phyloP scores from a whole-genome alignment of 2,797 vertebrate genomes.

The Hypotaenidia philippensis region DNA sequence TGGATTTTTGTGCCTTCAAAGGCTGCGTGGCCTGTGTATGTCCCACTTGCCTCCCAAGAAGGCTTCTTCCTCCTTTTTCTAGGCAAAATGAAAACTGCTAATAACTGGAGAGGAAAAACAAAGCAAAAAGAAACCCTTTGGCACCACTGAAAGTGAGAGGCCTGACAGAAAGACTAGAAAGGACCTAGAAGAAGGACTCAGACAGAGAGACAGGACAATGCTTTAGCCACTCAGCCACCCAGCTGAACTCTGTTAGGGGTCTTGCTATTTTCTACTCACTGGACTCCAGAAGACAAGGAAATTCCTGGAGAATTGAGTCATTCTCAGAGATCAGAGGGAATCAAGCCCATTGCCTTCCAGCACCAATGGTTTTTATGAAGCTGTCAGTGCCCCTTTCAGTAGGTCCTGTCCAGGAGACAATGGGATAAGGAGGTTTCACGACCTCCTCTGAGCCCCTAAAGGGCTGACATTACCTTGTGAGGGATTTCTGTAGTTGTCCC shows the following conservation, averaged over 20 bases:
- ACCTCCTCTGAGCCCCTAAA: not conserved
- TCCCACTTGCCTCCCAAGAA: not conserved
- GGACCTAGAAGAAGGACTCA: not conserved
- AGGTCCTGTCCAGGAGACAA: not conserved
- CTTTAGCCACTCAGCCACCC: not conserved
- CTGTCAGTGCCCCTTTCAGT: not conserved
- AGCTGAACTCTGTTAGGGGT: not conserved
- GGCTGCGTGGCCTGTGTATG: not conserved
- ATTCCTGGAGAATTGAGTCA: not conserved
- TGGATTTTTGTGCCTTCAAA: not conserved
- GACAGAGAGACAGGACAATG: not conserved
- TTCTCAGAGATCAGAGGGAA: not conserved
- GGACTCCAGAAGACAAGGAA: not conserved
- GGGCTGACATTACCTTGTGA: not conserved
- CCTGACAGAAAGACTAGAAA: not conserved
- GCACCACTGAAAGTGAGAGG: not conserved
- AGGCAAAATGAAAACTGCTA: not conserved
- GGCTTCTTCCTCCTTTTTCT: not conserved
- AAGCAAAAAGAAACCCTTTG: not conserved
- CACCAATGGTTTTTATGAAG: not conserved
- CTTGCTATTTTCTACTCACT: not conserved
- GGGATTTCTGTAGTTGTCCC: not conserved
- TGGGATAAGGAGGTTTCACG: not conserved
- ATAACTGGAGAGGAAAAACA: not conserved
- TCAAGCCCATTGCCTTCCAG: not conserved